Conservation (phyloP, 2,888 invertebrate species). For the Blastobasis adustella region DNA sequence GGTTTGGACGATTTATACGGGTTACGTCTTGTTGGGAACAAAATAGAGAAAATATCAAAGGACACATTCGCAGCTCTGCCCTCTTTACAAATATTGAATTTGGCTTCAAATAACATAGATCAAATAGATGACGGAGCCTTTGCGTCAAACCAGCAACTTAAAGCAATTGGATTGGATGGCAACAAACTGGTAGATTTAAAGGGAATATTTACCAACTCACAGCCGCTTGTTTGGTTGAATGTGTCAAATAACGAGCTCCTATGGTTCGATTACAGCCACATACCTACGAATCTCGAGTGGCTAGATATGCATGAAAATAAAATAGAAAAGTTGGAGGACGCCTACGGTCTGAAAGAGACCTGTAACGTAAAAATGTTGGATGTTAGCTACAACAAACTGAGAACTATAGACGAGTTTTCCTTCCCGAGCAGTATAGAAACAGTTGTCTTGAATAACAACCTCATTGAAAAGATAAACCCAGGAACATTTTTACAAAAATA, state of each 20-base stretch:
- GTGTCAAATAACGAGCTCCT: conserved; percentile 85
- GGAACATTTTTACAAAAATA: conserved; percentile 82
- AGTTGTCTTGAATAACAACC: conserved; percentile 83
- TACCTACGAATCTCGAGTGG: conserved; percentile 85
- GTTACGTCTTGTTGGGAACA: conserved; percentile 86
- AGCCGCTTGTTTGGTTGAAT: conserved; percentile 86
- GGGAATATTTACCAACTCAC: conserved; percentile 83
- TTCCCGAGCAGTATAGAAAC: conserved; percentile 84
- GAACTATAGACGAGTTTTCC: conserved; percentile 79
- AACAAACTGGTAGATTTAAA: conserved; percentile 86
- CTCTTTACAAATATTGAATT: conserved; percentile 84
- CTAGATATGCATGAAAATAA: conserved; percentile 88
- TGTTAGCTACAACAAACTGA: conserved; percentile 82
- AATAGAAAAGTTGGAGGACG: conserved; percentile 84
- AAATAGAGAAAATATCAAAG: conserved; percentile 83
- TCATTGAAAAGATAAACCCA: conserved; percentile 79
- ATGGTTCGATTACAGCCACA: conserved; percentile 87
- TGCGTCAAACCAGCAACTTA: conserved; percentile 81
- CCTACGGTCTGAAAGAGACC: conserved; percentile 79
- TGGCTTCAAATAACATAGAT: conserved; percentile 86
- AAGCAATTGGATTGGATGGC: conserved; percentile 84
- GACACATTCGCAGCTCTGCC: conserved; percentile 83
- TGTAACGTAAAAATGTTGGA: conserved; percentile 84
- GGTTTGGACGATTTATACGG: conserved; percentile 84
- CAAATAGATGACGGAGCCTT: conserved; percentile 87